These are phyloP conservation scores for Nannobrachium achirus DNA, from an alignment of 2,113 vertebrate genomes.

Conservation along the genomic window DNA sequence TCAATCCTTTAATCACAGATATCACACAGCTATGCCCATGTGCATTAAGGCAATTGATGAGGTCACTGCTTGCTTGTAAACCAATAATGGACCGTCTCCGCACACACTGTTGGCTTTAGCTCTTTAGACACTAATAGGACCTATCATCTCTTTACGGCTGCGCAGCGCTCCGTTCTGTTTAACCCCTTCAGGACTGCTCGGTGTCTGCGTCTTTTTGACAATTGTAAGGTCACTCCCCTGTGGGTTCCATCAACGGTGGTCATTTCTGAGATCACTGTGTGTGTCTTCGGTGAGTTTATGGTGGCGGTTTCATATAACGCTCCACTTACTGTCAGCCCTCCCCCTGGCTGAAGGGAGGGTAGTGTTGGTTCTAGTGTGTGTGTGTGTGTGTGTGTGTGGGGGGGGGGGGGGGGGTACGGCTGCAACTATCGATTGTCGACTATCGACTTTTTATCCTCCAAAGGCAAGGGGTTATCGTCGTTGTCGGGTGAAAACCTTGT, in stretches of 20 bases:
- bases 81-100: slow-evolving; percentile 10
- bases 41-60: slow-evolving; percentile 42
- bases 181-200: slow-evolving; percentile 45
- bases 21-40: slow-evolving; percentile 51
- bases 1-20: slow-evolving; percentile 17
- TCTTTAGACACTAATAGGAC: slow-evolving; percentile 37
- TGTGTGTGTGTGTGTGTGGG: neutral
- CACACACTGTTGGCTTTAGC: slow-evolving; percentile 11
- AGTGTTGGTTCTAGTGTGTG: neutral
- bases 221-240: slow-evolving; percentile 65
- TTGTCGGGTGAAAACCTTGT: too few species aligned
- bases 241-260: slow-evolving; percentile 52
- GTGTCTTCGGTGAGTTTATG: slow-evolving; percentile 53
- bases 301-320: slow-evolving; percentile 45
- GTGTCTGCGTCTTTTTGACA: slow-evolving; percentile 49
- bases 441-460: too few species aligned
- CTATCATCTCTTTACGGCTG: slow-evolving; percentile 20
- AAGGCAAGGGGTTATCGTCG: too few species aligned
- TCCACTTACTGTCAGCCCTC: too few species aligned
- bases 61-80: slow-evolving; percentile 40
- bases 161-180: slow-evolving; percentile 29
- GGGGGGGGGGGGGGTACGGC: neutral
- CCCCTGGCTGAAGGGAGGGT: neutral
- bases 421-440: too few species aligned
- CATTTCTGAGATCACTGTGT: slow-evolving; percentile 46